Evolutionary conservation across 2,113 vertebrate genomes (phyloP).

Genomic region (Upupa epops): DNA sequence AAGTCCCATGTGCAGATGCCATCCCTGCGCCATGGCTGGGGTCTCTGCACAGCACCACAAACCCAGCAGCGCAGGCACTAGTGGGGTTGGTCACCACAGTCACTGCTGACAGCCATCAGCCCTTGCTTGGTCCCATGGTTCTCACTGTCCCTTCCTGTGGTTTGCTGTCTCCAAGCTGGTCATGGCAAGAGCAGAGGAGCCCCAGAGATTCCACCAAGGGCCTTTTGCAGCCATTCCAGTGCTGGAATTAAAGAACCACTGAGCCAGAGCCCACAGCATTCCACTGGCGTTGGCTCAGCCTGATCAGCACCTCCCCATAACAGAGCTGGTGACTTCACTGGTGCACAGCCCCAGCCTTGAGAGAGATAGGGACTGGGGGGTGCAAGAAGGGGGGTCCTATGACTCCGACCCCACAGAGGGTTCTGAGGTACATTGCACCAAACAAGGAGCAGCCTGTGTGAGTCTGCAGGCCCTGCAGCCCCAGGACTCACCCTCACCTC

Average conservation of each 20-base stretch:
- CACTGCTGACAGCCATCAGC: background rate
- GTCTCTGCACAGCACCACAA: fast-evolving
- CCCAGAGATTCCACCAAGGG: no score
- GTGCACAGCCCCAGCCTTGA: background rate
- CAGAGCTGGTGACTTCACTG: background rate
- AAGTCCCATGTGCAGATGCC: background rate
- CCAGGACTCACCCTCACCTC: slow-evolving; percentile 62
- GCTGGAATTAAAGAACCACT: background rate
- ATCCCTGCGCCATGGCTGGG: background rate
- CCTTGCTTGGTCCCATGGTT: background rate
- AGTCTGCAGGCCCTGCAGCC: background rate
- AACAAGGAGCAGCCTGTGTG: fast-evolving
- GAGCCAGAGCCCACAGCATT: background rate
- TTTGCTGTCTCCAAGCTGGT: background rate
- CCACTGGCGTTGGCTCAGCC: background rate
- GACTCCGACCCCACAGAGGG: fast-evolving
- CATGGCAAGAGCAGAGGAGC: background rate
- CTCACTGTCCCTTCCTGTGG: background rate
- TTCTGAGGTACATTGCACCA: background rate
- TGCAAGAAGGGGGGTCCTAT: fast-evolving
- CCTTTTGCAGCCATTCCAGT: background rate
- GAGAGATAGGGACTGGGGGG: fast-evolving
- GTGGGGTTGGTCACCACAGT: background rate
- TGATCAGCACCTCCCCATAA: background rate
- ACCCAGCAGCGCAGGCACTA: background rate